Evolutionary conservation across 2,113 vertebrate species (phyloP).

Genomic region (Pangasianodon hypophthalmus): DNA sequence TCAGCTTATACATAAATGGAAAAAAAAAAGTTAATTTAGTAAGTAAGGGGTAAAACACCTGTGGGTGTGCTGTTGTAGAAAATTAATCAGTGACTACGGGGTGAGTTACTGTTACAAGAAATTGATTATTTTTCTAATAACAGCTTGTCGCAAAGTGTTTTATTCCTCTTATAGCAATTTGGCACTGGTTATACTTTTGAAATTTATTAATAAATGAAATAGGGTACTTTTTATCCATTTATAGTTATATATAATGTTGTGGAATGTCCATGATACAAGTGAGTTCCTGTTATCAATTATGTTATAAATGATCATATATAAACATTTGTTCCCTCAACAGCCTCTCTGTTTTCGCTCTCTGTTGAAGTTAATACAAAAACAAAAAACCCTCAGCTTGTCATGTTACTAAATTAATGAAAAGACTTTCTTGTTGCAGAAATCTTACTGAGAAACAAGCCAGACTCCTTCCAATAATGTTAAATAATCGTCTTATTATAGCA

Average conservation of each 20-base stretch:
- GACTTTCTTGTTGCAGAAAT: background rate
- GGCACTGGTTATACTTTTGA: too few relatives aligned
- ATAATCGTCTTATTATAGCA: background rate
- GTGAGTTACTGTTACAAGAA: background rate
- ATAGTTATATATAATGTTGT: background rate
- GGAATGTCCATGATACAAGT: background rate
- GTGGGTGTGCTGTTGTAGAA: too few relatives aligned
- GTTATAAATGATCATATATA: background rate
- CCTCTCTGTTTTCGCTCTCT: background rate
- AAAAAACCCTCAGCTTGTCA: too few relatives aligned
- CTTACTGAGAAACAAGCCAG: background rate
- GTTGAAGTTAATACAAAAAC: too few relatives aligned
- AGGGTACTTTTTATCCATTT: background rate
- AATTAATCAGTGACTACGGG: too few relatives aligned
- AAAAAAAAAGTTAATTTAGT: background rate
- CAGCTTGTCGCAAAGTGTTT: too few relatives aligned
- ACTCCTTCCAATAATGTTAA: background rate
- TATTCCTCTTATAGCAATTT: too few relatives aligned
- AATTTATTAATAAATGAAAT: too few relatives aligned
- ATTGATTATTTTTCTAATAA: too few relatives aligned
- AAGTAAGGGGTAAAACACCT: too few relatives aligned
- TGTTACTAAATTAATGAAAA: background rate
- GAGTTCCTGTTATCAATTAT: background rate
- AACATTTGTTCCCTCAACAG: background rate
- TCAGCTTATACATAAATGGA: background rate